Conservation (phyloP, 2,113 vertebrate genomes). For the Ailurus styani region DNA sequence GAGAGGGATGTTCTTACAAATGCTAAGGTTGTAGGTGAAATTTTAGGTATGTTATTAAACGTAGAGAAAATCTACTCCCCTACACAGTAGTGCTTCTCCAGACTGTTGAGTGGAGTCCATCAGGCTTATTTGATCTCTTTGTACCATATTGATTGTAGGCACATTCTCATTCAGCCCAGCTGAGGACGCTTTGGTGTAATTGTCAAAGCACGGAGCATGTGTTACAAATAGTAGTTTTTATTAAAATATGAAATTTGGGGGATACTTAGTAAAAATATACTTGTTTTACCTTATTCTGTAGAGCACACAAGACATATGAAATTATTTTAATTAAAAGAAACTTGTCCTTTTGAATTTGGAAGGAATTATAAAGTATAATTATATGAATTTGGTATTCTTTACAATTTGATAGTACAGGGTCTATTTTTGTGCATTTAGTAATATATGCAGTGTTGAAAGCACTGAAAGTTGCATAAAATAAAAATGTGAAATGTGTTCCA, state of each 20-base stretch:
- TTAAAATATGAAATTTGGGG: not conserved
- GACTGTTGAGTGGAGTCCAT: not conserved
- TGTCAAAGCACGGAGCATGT: not conserved
- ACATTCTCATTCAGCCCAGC: not conserved
- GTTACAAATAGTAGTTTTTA: slow-evolving; percentile 4
- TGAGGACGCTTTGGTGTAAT: not conserved
- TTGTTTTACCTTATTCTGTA: slow-evolving; percentile 11
- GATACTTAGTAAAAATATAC: slow-evolving; percentile 20
- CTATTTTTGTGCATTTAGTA: slow-evolving; percentile 64
- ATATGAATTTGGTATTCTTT: slow-evolving; percentile 58
- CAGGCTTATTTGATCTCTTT: not conserved
- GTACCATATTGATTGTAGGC: not conserved
- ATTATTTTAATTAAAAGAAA: slow-evolving; percentile 37
- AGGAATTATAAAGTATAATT: slow-evolving; percentile 60
- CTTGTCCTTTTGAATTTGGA: slow-evolving; percentile 37
- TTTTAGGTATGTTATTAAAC: slow-evolving; percentile 4
- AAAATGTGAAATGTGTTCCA: slow-evolving; percentile 54
- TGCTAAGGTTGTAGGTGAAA: not conserved
- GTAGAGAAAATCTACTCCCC: not conserved
- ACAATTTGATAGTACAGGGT: slow-evolving; percentile 57
- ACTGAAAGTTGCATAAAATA: slow-evolving; percentile 49
- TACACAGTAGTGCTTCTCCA: not conserved
- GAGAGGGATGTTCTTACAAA: not conserved
- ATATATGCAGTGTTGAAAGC: slow-evolving; percentile 63
- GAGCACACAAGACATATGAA: not conserved